Conservation (phyloP, 2,888 invertebrate genomes). For the Pollenia griseotomentosa region DNA sequence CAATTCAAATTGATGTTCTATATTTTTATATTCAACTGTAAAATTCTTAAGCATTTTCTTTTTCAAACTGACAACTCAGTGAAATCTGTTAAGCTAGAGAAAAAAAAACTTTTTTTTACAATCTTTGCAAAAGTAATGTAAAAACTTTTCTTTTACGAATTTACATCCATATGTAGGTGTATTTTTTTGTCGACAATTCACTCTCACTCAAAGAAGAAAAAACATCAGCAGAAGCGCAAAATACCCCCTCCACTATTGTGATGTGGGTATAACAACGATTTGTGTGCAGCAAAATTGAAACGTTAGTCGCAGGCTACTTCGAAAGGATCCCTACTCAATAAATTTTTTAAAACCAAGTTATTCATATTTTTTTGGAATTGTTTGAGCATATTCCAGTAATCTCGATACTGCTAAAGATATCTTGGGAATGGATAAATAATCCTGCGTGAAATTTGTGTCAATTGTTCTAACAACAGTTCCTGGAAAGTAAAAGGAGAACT, state of each 20-base stretch:
- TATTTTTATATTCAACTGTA: background rate
- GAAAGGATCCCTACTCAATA: too few relatives aligned
- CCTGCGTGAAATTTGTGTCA: too few relatives aligned
- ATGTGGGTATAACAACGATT: too few relatives aligned
- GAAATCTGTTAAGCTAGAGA: slow-evolving; percentile 37
- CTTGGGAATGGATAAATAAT: too few relatives aligned
- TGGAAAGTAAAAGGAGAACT: too few relatives aligned
- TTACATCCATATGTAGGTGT: background rate
- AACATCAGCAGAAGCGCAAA: background rate
- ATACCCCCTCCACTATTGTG: background rate
- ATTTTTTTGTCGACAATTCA: background rate
- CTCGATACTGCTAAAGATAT: too few relatives aligned
- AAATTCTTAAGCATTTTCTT: background rate
- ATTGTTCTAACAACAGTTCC: too few relatives aligned
- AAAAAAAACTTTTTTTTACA: background rate
- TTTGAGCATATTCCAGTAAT: too few relatives aligned
- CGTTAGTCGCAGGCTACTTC: too few relatives aligned
- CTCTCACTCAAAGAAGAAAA: background rate
- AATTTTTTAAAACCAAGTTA: too few relatives aligned
- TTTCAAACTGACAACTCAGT: slow-evolving; percentile 46
- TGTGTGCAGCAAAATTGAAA: too few relatives aligned
- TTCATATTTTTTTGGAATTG: too few relatives aligned
- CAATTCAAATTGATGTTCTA: background rate
- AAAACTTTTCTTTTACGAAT: slow-evolving; percentile 37
- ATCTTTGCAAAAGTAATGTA: slow-evolving; percentile 38